A percentile compares a stretch with the other conserved stretches of the same genome.
These are phyloP conservation scores for Drosophila greeni DNA, from an alignment of 2,888 invertebrate genomes.

Conservation along the genomic window DNA sequence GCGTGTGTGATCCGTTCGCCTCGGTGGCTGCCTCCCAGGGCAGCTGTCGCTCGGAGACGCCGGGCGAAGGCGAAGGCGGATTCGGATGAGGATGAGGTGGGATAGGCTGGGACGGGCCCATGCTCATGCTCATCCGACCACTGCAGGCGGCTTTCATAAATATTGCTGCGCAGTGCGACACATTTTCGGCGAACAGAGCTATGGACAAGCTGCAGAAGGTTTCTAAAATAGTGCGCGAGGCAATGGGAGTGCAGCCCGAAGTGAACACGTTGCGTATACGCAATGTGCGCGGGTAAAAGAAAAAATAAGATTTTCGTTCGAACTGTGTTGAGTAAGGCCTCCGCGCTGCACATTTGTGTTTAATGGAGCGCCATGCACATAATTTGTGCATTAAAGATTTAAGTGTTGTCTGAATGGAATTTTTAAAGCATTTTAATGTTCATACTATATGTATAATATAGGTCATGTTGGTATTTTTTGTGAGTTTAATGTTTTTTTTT, in stretches of 20 bases:
- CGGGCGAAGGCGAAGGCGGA: constrained; percentile 12
- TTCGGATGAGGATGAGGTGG: constrained; percentile 9
- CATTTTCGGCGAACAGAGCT: constrained; percentile 23
- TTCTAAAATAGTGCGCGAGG: constrained; percentile 38
- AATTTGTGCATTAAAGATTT: constrained; percentile 7
- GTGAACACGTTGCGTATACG: constrained; percentile 38
- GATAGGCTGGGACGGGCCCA: neutral
- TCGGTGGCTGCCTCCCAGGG: constrained; percentile 60
- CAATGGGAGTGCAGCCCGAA: constrained; percentile 4
- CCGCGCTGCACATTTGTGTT: neutral
- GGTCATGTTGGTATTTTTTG: neutral
- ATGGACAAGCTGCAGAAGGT: constrained; percentile 30
- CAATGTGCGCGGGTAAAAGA: neutral
- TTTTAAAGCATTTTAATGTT: neutral
- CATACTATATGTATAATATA: neutral
- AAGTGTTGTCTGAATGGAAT: neutral
- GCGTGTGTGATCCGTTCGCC: constrained; percentile 28
- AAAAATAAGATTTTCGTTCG: neutral
- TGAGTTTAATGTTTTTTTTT: neutral
- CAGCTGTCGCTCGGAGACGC: constrained; percentile 50
- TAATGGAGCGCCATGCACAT: constrained; percentile 1
- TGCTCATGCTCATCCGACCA: constrained; percentile 13
- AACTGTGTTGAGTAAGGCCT: neutral
- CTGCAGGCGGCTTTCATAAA: constrained; percentile 42
- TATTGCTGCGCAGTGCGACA: constrained; percentile 39